Base-by-base conservation (phyloP, 2,113 vertebrate species). In the Alexandromys fortis region DNA sequence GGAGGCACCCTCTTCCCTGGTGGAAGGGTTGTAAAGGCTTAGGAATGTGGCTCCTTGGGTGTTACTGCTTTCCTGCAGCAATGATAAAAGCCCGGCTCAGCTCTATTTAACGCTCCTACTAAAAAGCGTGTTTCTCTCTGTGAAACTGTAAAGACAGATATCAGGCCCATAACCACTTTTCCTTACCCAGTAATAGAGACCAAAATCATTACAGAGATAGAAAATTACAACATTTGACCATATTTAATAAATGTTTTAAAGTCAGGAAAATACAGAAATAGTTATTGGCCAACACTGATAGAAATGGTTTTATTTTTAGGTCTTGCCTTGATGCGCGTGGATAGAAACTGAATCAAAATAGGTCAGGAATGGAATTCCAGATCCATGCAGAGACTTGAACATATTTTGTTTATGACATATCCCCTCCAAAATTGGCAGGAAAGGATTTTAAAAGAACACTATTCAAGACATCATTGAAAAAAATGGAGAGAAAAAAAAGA, bases 41-140 rank as follows among this genome's bases (percentile, higher is more conserved):
- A 95, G 45, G 68, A 98, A 95, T 97, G 91, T 58, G 30, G 45
- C 83, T 90, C 65, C 17, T 47, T 96, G 45, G 49, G 78, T 81
- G 78, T 70, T 77, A 90, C 52, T 33, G 30, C 96, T 91, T 93
- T 85, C 96, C 96, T 98, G 42, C 49, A 6, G 13, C 42, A 22
- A 91, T 82, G 42, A 90, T 91, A 96, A 96, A 98, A 97, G 68
- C 78, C 75, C 30, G 81, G 77, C 68, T 55, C 52, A 72, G 17
- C 30, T 49, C 12, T 67, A 93, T 93, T 65, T 89, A 94, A 35
- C 77, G 78, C 45, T 88, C 79, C 96, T 88, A 91, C 52, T 70
- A 17, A 0, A 97, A 55, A 86, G 30, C 77, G 1, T 22, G 58
- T 82, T 68, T 70, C 55, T 70, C n/a, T 94, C 85, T 93, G 3